phyloP scores from a whole-genome alignment of 2,797 vertebrate species.

The Dicrostonyx torquatus region DNA sequence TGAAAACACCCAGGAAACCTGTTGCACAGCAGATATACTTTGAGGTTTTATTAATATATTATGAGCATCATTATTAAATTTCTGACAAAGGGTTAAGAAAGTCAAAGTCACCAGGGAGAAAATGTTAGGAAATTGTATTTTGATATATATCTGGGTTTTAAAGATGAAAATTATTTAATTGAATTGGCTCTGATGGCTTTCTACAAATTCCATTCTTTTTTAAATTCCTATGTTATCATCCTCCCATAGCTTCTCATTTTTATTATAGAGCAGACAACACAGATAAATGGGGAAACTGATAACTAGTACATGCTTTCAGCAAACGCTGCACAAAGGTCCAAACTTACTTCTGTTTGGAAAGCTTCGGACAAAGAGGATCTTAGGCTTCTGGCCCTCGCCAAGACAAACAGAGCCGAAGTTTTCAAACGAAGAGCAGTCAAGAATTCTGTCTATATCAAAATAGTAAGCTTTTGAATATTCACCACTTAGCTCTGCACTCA shows the following conservation, averaged over 20 bases:
- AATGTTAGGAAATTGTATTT: background rate
- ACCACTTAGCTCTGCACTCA: background rate
- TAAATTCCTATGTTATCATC: background rate
- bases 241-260: background rate
- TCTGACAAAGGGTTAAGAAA: slow-evolving; percentile 12
- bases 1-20: slow-evolving; percentile 46
- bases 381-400: background rate
- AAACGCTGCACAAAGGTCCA: background rate
- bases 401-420: background rate
- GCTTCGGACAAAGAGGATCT: background rate
- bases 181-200: slow-evolving; percentile 24
- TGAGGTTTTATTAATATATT: background rate
- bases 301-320: background rate
- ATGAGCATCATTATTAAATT: background rate
- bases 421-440: background rate
- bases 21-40: background rate
- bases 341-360: background rate
- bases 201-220: slow-evolving; percentile 40
- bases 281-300: background rate
- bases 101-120: slow-evolving; percentile 4
- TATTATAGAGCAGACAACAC: background rate
- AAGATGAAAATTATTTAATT: slow-evolving; percentile 28
- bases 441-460: background rate
- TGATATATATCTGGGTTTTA: background rate
- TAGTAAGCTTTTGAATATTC: background rate